Conservation (phyloP, 2,797 vertebrate genomes). For the Danio jaintianensis region DNA sequence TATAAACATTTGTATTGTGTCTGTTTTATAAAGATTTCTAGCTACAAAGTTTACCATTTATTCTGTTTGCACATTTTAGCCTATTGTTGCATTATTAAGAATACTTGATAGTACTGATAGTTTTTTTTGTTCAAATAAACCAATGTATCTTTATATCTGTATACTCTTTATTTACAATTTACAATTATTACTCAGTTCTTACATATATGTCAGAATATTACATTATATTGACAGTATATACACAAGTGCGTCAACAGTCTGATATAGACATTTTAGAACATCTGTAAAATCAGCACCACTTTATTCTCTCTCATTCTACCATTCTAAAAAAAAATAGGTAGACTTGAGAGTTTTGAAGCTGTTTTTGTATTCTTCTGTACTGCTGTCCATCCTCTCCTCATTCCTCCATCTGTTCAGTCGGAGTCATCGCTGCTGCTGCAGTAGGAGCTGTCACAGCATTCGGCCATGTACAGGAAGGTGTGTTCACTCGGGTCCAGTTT, state of each 20-base stretch:
- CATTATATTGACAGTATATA: conserved; percentile 47
- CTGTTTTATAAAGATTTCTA: background rate
- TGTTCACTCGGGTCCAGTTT: conserved; percentile 90
- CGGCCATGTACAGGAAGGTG: conserved; percentile 91
- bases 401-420: conserved; percentile 74
- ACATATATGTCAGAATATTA: conserved; percentile 45
- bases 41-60: background rate
- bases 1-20: background rate
- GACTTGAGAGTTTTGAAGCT: background rate
- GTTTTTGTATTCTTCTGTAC: background rate
- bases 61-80: background rate
- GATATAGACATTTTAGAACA: background rate
- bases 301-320: background rate
- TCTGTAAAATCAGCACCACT: background rate
- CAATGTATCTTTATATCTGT: conserved; percentile 45
- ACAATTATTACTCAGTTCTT: background rate
- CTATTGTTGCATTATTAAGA: background rate
- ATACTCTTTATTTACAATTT: conserved; percentile 27
- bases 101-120: too few relatives aligned
- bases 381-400: background rate
- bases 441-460: conserved; percentile 94
- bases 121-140: conserved; percentile 56
- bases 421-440: conserved; percentile 92
- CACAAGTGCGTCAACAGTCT: background rate
- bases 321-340: background rate